phyloP scores from a whole-genome alignment of 1,140 invertebrate species.

The Chelonus insularis region DNA sequence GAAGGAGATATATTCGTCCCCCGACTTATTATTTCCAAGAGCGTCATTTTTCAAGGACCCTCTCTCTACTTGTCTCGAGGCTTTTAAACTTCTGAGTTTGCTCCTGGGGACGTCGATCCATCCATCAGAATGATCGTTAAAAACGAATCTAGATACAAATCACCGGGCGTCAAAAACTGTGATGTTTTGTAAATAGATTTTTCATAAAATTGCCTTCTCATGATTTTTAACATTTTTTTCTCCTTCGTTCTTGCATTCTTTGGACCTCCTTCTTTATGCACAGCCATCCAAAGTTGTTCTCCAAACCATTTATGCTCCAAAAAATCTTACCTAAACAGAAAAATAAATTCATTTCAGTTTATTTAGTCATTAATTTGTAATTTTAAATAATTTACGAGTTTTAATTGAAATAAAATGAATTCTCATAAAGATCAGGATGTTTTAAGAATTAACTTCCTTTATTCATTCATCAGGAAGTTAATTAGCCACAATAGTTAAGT shows the following conservation, averaged over 20 bases:
- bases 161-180: neutral
- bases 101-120: constrained; percentile 30
- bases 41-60: constrained; percentile 58
- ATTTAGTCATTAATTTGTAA: too few species aligned
- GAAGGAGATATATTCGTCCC: constrained; percentile 36
- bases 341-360: too few species aligned
- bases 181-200: neutral
- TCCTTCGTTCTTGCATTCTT: too few species aligned
- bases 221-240: neutral
- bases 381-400: too few species aligned
- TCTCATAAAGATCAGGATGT: too few species aligned
- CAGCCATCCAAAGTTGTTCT: too few species aligned
- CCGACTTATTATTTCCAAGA: constrained; percentile 20
- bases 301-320: too few species aligned
- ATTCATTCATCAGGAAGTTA: too few species aligned
- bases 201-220: neutral
- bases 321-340: too few species aligned
- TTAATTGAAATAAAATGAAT: too few species aligned
- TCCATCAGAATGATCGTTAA: constrained; percentile 60
- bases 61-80: neutral
- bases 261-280: neutral
- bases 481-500: too few species aligned
- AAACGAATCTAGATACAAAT: constrained; percentile 48
- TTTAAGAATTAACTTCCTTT: too few species aligned
- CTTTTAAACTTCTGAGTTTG: neutral